Conservation (phyloP, 2,113 vertebrate genomes). For the Dromaius novaehollandiae region DNA sequence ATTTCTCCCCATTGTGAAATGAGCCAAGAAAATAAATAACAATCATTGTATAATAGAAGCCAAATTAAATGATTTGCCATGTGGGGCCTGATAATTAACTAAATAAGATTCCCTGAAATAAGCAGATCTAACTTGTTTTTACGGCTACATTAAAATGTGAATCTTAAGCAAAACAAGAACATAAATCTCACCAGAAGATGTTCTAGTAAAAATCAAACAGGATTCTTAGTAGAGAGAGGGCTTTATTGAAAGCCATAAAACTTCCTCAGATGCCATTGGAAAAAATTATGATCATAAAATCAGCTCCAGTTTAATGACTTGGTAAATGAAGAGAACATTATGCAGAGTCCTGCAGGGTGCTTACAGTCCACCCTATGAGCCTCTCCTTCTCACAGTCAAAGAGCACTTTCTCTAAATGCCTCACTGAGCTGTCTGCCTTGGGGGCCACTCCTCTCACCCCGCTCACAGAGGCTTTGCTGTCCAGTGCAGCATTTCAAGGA, state of each 20-base stretch:
- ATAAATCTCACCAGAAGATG: constrained; percentile 75
- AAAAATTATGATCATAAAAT: constrained; percentile 68
- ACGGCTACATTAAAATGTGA: constrained; percentile 76
- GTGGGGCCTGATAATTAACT: constrained; percentile 74
- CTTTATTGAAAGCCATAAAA: constrained; percentile 73
- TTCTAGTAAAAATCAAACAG: constrained; percentile 62
- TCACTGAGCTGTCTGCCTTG: neutral
- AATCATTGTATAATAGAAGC: constrained; percentile 46
- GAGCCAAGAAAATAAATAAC: constrained; percentile 43
- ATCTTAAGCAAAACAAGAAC: constrained; percentile 81
- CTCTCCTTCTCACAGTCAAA: neutral
- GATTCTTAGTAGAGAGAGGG: constrained; percentile 44
- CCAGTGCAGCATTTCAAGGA: neutral
- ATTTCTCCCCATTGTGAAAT: neutral
- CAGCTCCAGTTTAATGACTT: constrained; percentile 64
- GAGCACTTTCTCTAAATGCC: neutral
- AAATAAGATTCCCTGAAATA: constrained; percentile 72
- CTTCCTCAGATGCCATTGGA: constrained; percentile 49
- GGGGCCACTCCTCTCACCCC: neutral
- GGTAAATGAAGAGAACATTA: constrained; percentile 70
- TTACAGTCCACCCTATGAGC: constrained; percentile 14
- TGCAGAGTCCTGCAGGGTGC: constrained; percentile 34
- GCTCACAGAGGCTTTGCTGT: neutral
- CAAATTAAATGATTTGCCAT: constrained; percentile 65
- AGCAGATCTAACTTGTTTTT: constrained; percentile 75